Conservation (phyloP, 2,113 vertebrate genomes). For the Hippocampus guttulatus region DNA sequence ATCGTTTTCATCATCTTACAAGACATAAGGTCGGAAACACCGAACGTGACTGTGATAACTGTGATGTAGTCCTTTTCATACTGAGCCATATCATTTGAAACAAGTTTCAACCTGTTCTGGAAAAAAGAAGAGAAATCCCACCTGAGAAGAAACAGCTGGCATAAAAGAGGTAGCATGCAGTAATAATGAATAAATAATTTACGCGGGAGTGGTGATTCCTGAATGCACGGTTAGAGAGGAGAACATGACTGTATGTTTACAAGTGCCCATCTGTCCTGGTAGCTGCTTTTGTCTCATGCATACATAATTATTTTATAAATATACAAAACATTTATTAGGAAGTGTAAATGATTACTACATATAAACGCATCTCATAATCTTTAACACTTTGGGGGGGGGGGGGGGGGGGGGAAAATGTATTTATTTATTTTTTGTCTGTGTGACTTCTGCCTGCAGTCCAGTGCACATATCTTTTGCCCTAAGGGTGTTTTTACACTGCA, state of each 20-base stretch:
- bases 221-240: neutral
- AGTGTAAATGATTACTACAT: neutral
- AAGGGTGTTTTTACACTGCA: too few relatives aligned
- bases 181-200: constrained; percentile 22
- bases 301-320: neutral
- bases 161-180: constrained; percentile 13
- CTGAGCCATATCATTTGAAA: constrained; percentile 1
- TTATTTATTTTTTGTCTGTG: neutral
- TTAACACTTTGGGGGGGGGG: neutral
- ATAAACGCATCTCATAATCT: neutral
- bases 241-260: neutral
- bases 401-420: neutral
- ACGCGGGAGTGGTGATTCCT: constrained; percentile 14
- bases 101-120: neutral
- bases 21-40: constrained; percentile 28
- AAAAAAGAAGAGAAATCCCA: neutral
- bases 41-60: neutral
- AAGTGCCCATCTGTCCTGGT: neutral
- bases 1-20: constrained; percentile 49
- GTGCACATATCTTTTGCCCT: too few relatives aligned
- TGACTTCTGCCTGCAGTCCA: neutral
- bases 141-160: constrained; percentile 2
- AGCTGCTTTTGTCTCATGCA: neutral
- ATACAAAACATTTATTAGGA: neutral
- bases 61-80: constrained; percentile 13